Conservation (phyloP, 2,797 vertebrate genomes). For the Sebastes glaucus region DNA sequence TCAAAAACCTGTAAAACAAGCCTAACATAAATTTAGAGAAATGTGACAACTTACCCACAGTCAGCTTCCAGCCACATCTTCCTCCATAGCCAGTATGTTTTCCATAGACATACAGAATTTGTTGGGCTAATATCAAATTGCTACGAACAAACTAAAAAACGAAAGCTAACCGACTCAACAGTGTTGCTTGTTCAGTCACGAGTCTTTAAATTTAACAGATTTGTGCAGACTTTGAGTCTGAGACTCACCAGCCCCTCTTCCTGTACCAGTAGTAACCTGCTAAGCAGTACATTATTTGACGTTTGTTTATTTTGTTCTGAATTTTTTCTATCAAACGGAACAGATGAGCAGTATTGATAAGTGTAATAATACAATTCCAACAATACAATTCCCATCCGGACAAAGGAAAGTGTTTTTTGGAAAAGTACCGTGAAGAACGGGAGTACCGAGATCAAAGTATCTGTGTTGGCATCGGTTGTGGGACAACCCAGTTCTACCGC, state of each 20-base stretch:
- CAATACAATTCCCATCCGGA: neutral
- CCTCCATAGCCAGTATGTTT: neutral
- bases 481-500: too few relatives aligned
- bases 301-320: neutral
- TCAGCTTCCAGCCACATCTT: too few relatives aligned
- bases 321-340: neutral
- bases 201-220: too few relatives aligned
- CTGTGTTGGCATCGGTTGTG: too few relatives aligned
- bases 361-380: neutral
- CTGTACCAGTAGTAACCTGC: neutral
- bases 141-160: neutral
- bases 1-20: too few relatives aligned
- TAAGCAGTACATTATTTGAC: accelerated
- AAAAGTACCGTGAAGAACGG: too few relatives aligned
- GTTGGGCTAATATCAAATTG: neutral
- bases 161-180: neutral
- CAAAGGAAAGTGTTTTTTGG: neutral
- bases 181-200: too few relatives aligned
- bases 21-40: too few relatives aligned
- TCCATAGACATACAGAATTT: neutral
- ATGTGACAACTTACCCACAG: too few relatives aligned
- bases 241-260: neutral
- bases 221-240: neutral
- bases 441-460: too few relatives aligned
- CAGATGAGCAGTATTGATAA: too few relatives aligned